Conservation (phyloP, 2,888 invertebrate genomes). For the Drosophila eohydei region DNA sequence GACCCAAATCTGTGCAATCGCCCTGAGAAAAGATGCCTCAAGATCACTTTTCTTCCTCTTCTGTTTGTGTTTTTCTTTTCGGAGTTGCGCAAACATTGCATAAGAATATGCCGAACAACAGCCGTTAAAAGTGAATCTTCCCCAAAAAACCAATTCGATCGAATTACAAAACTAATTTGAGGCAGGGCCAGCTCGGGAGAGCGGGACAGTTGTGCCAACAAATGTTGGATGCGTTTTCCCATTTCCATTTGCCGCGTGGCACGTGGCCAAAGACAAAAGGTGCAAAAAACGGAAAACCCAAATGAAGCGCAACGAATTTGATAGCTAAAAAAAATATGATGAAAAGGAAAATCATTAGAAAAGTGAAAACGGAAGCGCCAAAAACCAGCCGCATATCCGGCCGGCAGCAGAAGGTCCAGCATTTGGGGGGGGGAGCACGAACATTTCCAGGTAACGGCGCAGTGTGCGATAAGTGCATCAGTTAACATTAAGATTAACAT, state of each 20-base stretch:
- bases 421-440: slow-evolving; percentile 31
- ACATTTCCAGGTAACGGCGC: slow-evolving; percentile 54
- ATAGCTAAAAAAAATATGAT: slow-evolving; percentile 44
- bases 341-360: slow-evolving; percentile 57
- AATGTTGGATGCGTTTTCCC: slow-evolving; percentile 58
- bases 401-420: slow-evolving; percentile 37
- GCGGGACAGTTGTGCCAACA: slow-evolving; percentile 74
- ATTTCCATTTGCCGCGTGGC: slow-evolving; percentile 49
- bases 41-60: slow-evolving; percentile 43
- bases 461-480: slow-evolving; percentile 10
- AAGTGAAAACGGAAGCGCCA: slow-evolving; percentile 77
- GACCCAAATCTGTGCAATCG: slow-evolving; percentile 61
- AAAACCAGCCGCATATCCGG: slow-evolving; percentile 69
- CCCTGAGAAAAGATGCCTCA: slow-evolving; percentile 46
- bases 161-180: slow-evolving; percentile 69
- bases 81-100: slow-evolving; percentile 68
- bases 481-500: slow-evolving; percentile 11
- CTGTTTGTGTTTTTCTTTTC: slow-evolving; percentile 9
- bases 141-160: slow-evolving; percentile 51
- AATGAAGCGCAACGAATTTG: slow-evolving; percentile 73
- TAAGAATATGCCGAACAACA: slow-evolving; percentile 47
- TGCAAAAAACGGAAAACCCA: slow-evolving; percentile 63
- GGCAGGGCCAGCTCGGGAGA: slow-evolving; percentile 15
- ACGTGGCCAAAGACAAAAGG: slow-evolving; percentile 73
- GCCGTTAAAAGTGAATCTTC: slow-evolving; percentile 65